Percentiles rank a stretch among this genome's conserved stretches.
phyloP scores from a whole-genome alignment of 2,113 vertebrate species.

The Sander lucioperca region DNA sequence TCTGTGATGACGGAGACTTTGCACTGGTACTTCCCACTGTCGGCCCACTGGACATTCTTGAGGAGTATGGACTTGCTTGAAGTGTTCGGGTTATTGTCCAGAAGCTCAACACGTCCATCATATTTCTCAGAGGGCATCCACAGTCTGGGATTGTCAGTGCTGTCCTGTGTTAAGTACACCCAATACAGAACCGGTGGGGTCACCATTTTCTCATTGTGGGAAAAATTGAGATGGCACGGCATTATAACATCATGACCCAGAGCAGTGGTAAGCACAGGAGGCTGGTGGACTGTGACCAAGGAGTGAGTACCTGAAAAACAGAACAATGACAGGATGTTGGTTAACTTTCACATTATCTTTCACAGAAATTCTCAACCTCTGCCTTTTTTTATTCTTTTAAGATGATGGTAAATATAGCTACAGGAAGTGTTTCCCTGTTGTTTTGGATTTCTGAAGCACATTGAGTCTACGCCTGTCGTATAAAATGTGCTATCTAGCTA shows the following conservation, averaged over 20 bases:
- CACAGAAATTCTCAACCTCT: background rate
- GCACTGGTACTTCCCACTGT: conserved; percentile 67
- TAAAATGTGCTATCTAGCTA: too few species aligned
- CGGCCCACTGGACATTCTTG: conserved; percentile 61
- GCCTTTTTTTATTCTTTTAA: background rate
- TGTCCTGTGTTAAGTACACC: background rate
- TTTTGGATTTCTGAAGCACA: background rate
- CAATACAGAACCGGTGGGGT: conserved; percentile 58
- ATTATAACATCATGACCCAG: conserved; percentile 35
- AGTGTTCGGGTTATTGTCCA: background rate
- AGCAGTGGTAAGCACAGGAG: conserved; percentile 38
- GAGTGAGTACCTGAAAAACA: conserved; percentile 43
- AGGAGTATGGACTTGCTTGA: conserved; percentile 56
- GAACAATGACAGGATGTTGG: background rate
- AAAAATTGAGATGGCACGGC: conserved; percentile 50
- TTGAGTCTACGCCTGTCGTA: too few species aligned
- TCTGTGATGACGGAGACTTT: conserved; percentile 50
- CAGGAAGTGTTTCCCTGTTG: background rate
- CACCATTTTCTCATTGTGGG: conserved; percentile 21
- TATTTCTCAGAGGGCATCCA: background rate
- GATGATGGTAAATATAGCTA: background rate
- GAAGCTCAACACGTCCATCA: conserved; percentile 14
- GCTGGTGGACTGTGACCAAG: conserved; percentile 55
- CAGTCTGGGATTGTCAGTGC: fast-evolving
- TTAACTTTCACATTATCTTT: background rate